A percentile compares a stretch with the other conserved stretches of the same genome.
Conservation (phyloP, 2,113 vertebrate species). For the Festucalex cinctus region DNA sequence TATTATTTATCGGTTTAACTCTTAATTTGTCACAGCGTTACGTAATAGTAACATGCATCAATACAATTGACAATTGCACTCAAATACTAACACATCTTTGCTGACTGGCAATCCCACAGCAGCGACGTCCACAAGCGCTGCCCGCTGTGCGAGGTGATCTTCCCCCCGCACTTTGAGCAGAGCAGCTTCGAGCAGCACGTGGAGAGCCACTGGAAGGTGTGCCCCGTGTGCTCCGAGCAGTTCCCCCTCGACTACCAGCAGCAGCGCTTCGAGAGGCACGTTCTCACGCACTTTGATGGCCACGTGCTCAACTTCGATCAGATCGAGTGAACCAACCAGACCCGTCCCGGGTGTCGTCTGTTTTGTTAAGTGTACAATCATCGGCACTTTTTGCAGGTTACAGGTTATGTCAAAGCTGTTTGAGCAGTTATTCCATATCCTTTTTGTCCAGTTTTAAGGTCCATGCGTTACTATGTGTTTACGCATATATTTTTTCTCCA, state of each 20-base stretch:
- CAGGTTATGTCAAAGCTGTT: background rate
- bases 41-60: too few relatives aligned
- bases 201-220: slow-evolving; percentile 98
- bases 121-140: slow-evolving; percentile 91
- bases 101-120: background rate
- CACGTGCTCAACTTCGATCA: slow-evolving; percentile 89
- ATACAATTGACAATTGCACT: too few relatives aligned
- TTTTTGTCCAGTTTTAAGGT: background rate
- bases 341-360: background rate
- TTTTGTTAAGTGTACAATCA: slow-evolving; percentile 35
- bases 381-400: slow-evolving; percentile 34
- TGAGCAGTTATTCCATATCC: background rate
- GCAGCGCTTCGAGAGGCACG: slow-evolving; percentile 89
- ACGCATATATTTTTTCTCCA: too few relatives aligned
- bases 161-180: slow-evolving; percentile 95
- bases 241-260: slow-evolving; percentile 93
- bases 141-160: slow-evolving; percentile 91
- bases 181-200: slow-evolving; percentile 95
- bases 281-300: slow-evolving; percentile 94
- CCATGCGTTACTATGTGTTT: background rate
- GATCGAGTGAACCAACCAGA: slow-evolving; percentile 47
- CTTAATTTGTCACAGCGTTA: too few relatives aligned
- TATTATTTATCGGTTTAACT: too few relatives aligned
- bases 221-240: slow-evolving; percentile 95
- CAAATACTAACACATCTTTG: too few relatives aligned